Base-by-base conservation (phyloP, 2,888 invertebrate genomes). In the Steromphala cineraria region DNA sequence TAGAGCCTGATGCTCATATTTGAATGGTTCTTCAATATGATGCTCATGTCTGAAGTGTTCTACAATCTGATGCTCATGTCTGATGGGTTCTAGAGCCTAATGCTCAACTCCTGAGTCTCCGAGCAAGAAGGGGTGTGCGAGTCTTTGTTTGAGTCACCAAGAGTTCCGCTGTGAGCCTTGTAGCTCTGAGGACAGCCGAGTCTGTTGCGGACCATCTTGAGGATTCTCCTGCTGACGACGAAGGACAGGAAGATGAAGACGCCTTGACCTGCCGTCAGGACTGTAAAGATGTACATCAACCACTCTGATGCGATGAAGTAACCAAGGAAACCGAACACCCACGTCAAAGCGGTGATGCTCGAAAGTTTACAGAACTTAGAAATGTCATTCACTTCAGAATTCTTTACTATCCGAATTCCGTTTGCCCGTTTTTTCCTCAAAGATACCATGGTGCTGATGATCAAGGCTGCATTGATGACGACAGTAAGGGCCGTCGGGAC, bases 301-400 rank as follows among this genome's bases (percentile, higher is more conserved):
- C 15, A 19, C 24, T 21, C 75, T 15, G 17, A 17, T 24, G 40
- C n/a, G 3, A 75, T 19, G 8, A 75, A 24, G 15, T 40, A 40
- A 8, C 75, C 75, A 8, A 53, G 19, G 53, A 75, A 75, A 5
- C 75, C 75, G 52, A 75, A 75, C 24, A 75, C 19, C 75, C 75
- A 75, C 0, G 75, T 21, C 75, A 75, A 52, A 19, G 46, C 75
- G 2, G 75, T 75, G 8, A 75, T 46, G 13, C 46, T 46, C 21
- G 75, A 24, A 24, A 75, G 24, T 21, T 75, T 75, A 53, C 52
- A 75, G 52, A 75, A 75, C 24, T 15, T 40, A 24, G 52, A 52
- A 15, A 75, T 24, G 24, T 40, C 46, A 52, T 10, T 52, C 7
- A 24, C 24, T 52, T 75, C 52, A 15, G 15, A 52, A 19, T 21